Percentiles rank a stretch among this genome's conserved stretches.
These are phyloP conservation scores for Acrobeloides nanus DNA, from an alignment of 2,888 invertebrate species.

Conservation along the genomic window DNA sequence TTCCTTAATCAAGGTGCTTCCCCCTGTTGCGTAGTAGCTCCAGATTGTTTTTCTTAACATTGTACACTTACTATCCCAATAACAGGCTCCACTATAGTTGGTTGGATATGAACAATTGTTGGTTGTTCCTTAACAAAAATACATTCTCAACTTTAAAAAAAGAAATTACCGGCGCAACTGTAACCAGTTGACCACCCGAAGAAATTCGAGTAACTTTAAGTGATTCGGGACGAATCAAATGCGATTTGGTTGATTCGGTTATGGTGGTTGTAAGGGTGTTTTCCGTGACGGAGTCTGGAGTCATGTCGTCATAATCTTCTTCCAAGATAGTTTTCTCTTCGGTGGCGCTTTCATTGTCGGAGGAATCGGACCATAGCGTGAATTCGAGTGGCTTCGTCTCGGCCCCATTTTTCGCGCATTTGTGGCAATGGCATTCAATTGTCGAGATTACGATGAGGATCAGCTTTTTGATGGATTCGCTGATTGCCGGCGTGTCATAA, in stretches of 20 bases:
- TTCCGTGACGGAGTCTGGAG: too few species aligned
- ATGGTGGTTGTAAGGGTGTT: background rate
- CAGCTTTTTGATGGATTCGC: conserved; percentile 68
- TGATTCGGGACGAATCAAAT: conserved; percentile 34
- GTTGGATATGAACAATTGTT: conserved; percentile 12
- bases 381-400: conserved; percentile 6
- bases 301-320: conserved; percentile 18
- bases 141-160: conserved; percentile 7
- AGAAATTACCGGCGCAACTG: conserved; percentile 5
- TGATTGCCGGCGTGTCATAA: conserved; percentile 56
- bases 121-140: conserved; percentile 6
- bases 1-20: background rate
- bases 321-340: conserved; percentile 22
- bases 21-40: background rate
- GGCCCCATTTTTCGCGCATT: conserved; percentile 62
- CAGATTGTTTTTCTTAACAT: background rate
- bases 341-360: conserved; percentile 12
- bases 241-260: conserved; percentile 1
- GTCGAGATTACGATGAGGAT: conserved; percentile 84
- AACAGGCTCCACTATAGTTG: conserved; percentile 19
- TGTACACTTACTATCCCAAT: conserved; percentile 3
- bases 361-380: conserved; percentile 17
- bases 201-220: conserved; percentile 26
- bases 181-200: conserved; percentile 12
- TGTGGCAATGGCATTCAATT: conserved; percentile 80